phyloP scores from a whole-genome alignment of 2,888 invertebrate species.

The Camponotus fellah region DNA sequence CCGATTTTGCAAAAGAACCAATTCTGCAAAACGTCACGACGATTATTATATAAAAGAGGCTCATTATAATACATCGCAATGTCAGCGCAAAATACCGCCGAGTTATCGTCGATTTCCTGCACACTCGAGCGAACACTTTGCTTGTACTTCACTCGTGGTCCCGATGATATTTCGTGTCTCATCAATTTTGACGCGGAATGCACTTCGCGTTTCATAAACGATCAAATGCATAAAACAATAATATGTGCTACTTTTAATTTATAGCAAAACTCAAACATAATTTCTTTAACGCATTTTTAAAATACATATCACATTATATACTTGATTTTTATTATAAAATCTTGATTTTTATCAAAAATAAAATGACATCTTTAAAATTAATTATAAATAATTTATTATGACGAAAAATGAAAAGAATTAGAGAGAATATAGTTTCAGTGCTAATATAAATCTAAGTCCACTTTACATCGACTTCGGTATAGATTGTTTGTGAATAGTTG shows the following conservation, averaged over 20 bases:
- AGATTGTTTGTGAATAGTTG: background rate
- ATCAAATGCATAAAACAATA: slow-evolving; percentile 17
- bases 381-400: background rate
- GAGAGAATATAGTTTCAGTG: background rate
- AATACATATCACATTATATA: background rate
- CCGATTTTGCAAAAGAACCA: slow-evolving; percentile 55
- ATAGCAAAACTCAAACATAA: background rate
- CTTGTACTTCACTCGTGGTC: slow-evolving; percentile 35
- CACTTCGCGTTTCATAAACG: slow-evolving; percentile 15
- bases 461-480: background rate
- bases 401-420: background rate
- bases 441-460: background rate
- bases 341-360: no score
- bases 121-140: slow-evolving; percentile 55
- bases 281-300: background rate
- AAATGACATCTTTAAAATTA: background rate
- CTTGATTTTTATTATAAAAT: slow-evolving; percentile 1
- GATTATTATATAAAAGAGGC: slow-evolving; percentile 66
- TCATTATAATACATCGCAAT: slow-evolving; percentile 60
- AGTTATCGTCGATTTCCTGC: slow-evolving; percentile 59
- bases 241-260: slow-evolving; percentile 13
- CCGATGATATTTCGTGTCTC: slow-evolving; percentile 20
- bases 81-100: slow-evolving; percentile 54
- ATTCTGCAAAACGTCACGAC: slow-evolving; percentile 58
- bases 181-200: slow-evolving; percentile 23